These are phyloP conservation scores for Bujurquina vittata DNA, from an alignment of 2,113 vertebrate species.

Conservation along the genomic window DNA sequence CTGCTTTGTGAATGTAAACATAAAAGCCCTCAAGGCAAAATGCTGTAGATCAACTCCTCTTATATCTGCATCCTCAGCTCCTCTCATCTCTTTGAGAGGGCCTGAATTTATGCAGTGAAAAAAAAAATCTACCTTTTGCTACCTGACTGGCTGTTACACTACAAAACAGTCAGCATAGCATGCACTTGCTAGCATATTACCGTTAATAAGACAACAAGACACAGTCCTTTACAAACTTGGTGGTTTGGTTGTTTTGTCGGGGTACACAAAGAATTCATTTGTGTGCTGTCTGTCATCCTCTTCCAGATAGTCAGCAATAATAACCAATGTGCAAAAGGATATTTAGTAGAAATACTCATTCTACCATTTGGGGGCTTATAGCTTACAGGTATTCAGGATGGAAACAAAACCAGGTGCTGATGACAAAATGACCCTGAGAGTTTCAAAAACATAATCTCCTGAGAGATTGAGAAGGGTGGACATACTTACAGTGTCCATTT, in stretches of 20 bases:
- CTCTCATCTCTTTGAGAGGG: neutral
- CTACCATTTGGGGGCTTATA: neutral
- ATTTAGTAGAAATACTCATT: neutral
- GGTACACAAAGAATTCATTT: conserved; percentile 24
- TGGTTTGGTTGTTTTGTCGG: conserved; percentile 15
- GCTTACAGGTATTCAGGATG: conserved; percentile 5
- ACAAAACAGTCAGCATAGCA: conserved; percentile 23
- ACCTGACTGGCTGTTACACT: neutral
- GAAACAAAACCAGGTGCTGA: conserved; percentile 40
- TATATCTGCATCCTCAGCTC: conserved; percentile 3
- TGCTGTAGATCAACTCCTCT: neutral
- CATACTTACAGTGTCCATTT: conserved; percentile 26
- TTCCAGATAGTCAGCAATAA: conserved; percentile 33
- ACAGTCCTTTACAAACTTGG: neutral
- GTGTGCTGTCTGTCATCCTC: conserved; percentile 27
- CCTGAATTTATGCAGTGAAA: conserved; percentile 25
- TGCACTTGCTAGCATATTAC: neutral
- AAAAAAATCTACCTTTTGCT: neutral
- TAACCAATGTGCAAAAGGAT: neutral
- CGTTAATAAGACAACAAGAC: neutral
- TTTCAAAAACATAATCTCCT: neutral
- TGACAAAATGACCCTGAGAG: conserved; percentile 28
- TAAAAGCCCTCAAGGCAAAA: neutral
- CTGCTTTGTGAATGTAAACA: conserved; percentile 14
- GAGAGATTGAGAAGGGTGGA: conserved; percentile 21